Conservation (phyloP, 2,113 vertebrate species). For the Bagarius yarrelli region DNA sequence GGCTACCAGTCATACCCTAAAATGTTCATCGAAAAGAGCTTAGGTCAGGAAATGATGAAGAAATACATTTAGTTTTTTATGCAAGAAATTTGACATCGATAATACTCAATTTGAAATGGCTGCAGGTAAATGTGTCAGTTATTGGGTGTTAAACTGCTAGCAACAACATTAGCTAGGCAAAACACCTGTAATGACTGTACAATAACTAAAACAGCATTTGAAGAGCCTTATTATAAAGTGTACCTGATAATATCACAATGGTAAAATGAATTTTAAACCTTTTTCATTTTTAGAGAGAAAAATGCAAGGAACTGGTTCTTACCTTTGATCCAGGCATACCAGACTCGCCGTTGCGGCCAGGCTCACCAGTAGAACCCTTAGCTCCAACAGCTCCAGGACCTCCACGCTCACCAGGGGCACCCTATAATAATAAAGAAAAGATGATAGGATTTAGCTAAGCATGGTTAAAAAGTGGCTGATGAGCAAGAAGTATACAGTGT, state of each 20-base stretch:
- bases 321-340: slow-evolving; percentile 96
- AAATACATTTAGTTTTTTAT: background rate
- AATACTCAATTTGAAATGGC: background rate
- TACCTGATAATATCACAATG: background rate
- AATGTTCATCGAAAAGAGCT: background rate
- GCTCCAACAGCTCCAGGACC: slow-evolving; percentile 80
- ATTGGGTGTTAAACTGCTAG: background rate
- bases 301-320: slow-evolving; percentile 13
- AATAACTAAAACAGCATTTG: background rate
- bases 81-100: too few species aligned
- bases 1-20: slow-evolving; percentile 97
- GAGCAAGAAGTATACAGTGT: background rate
- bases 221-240: background rate
- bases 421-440: slow-evolving; percentile 66
- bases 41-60: background rate
- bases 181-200: background rate
- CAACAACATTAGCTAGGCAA: background rate
- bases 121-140: background rate
- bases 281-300: background rate
- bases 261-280: background rate
- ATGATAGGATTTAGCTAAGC: background rate
- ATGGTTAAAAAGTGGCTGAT: background rate
- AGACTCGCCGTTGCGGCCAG: slow-evolving; percentile 90
- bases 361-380: slow-evolving; percentile 91
- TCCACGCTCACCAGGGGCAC: slow-evolving; percentile 88